A percentile compares a stretch with the other conserved stretches of the same genome.
Evolutionary conservation across 2,888 invertebrate species (phyloP).

Genomic region (Eudasyphora cyanicolor): DNA sequence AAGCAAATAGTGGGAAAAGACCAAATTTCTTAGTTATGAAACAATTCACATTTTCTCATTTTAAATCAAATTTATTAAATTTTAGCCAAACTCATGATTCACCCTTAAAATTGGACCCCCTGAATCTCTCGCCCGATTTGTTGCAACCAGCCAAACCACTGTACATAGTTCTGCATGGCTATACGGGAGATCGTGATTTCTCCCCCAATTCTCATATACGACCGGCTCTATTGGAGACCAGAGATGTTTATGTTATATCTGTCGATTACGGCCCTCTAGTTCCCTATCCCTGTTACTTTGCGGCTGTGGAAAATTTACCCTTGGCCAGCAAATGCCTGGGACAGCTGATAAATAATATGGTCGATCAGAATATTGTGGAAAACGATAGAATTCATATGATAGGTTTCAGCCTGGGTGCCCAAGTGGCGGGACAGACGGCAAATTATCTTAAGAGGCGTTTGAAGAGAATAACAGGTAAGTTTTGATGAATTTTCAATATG

Average conservation of each 20-base stretch:
- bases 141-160: constrained; percentile 80
- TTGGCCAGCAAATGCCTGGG: constrained; percentile 83
- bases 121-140: constrained; percentile 70
- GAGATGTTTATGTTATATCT: constrained; percentile 83
- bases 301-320: constrained; percentile 82
- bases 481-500: background rate
- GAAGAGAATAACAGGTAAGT: constrained; percentile 82
- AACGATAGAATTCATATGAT: constrained; percentile 82
- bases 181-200: constrained; percentile 83
- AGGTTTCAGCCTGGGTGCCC: constrained; percentile 85
- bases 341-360: constrained; percentile 82
- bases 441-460: constrained; percentile 81
- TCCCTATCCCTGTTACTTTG: constrained; percentile 82
- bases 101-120: constrained; percentile 80
- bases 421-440: constrained; percentile 82
- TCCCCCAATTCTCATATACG: constrained; percentile 83
- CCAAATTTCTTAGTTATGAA: too few species aligned
- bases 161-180: constrained; percentile 84
- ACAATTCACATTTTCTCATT: too few species aligned
- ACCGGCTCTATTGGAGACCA: constrained; percentile 82
- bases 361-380: constrained; percentile 78
- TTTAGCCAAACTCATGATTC: constrained; percentile 74
- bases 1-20: too few species aligned
- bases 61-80: too few species aligned
- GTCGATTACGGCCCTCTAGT: constrained; percentile 84